These are phyloP conservation scores for Forpus xanthops DNA, from an alignment of 2,797 vertebrate species.

Conservation along the genomic window DNA sequence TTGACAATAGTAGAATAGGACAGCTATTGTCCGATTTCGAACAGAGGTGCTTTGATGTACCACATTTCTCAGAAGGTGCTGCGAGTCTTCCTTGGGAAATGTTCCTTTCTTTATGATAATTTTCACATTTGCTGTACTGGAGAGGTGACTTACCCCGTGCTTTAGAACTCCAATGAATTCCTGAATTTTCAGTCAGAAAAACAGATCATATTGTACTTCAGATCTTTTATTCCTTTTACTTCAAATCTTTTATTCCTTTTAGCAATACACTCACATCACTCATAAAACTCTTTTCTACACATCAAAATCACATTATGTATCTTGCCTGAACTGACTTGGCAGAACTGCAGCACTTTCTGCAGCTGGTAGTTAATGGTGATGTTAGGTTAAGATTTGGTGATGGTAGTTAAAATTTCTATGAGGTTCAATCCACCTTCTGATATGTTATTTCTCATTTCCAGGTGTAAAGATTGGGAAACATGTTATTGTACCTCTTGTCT, in stretches of 20 bases:
- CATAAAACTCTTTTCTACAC: not conserved
- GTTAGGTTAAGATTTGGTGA: not conserved
- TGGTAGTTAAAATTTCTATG: not conserved
- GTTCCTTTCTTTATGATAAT: not conserved
- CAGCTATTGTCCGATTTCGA: not conserved
- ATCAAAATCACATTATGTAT: not conserved
- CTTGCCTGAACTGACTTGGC: not conserved
- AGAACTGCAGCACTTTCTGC: not conserved
- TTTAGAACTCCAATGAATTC: not conserved
- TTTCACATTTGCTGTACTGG: not conserved
- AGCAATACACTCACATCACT: not conserved
- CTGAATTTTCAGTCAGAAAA: not conserved
- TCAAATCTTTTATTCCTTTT: not conserved
- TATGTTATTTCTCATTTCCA: not conserved
- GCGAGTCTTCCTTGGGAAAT: not conserved
- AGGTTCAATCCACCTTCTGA: not conserved
- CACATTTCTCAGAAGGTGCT: not conserved
- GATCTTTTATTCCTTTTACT: not conserved
- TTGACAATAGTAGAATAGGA: not conserved
- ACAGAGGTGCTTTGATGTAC: not conserved
- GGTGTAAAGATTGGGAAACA: not conserved
- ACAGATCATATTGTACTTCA: not conserved
- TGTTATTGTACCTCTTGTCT: not conserved
- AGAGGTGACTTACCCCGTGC: not conserved
- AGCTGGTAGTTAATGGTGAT: not conserved